Base-by-base conservation (phyloP, 35 echinoderm and acorn worm genomes). In the Apostichopus californicus region DNA sequence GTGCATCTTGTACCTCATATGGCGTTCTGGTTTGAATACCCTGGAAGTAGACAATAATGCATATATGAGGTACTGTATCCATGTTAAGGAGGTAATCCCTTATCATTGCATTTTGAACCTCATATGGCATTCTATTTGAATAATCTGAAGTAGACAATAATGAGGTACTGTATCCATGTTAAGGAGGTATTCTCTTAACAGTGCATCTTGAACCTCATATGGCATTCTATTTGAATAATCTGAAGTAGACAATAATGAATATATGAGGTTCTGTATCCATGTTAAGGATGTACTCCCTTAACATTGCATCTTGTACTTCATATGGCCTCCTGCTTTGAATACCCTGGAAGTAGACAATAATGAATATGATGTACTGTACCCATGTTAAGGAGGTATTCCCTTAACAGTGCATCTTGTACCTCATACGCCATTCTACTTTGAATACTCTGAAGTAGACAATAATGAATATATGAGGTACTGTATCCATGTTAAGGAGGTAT, bases 1-100 rank as follows among this genome's bases (percentile, higher is more conserved):
- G 96, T 88, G 97, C 95, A 90, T 99, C 97, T 80, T 99, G 97
- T 54, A 96, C 97, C 79, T 99, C 97, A 72, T 92, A 92, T 4
- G 97, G 97, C 82, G 93, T 93, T 65, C 93, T 96, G 20, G 95
- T 99, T 78, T 95, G 94, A 63, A 99, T 80, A 99, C 97, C 97
- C 97, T 99, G 66, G 8, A 54, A 57, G 77, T 13, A 17, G 25
- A 5, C 5, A 82, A 53, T 54, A 17, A 46, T 53, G 0, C 3
- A 82, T 1, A 82, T 15, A 15, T 73, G 70, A 73, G 70, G 70
- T n/a, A 6, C 57, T 59, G 57, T 1, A 25, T 25, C 57, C 10
- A 59, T 59, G 6, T 10, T 59, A 25, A 59, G 57, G 57, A 59
- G 57, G 10, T 59, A 59, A 1, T 59, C 10, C 57, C 57, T 1